Evolutionary conservation across 1,140 invertebrate genomes (phyloP).

Genomic region (Drosophila asahinai): DNA sequence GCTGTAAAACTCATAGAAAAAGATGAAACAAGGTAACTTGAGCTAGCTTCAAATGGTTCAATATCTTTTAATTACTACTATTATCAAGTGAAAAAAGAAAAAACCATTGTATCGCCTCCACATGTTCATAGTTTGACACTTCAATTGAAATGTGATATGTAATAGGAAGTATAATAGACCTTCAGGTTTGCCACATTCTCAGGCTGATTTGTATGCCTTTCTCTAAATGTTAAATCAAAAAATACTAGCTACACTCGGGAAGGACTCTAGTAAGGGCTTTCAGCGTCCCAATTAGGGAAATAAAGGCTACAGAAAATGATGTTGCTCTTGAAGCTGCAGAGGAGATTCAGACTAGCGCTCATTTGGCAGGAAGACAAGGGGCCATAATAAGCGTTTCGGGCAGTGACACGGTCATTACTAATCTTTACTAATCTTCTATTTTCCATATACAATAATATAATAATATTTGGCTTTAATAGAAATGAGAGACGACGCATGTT

Average conservation of each 20-base stretch:
- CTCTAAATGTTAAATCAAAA: background rate
- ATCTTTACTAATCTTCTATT: slow-evolving; percentile 8
- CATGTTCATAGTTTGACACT: background rate
- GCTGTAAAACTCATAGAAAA: too few relatives aligned
- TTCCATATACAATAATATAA: slow-evolving; percentile 17
- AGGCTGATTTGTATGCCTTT: background rate
- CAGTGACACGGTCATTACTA: slow-evolving; percentile 20
- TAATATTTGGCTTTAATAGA: slow-evolving; percentile 8
- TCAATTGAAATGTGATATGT: slow-evolving; percentile 10
- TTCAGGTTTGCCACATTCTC: background rate
- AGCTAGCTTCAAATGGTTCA: background rate
- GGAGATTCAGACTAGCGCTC: slow-evolving; percentile 16
- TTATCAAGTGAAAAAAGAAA: background rate
- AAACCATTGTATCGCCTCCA: background rate
- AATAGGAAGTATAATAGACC: background rate
- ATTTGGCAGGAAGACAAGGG: slow-evolving; percentile 24
- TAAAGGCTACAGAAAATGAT: slow-evolving; percentile 2
- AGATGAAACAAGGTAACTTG: too few relatives aligned
- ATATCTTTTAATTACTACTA: background rate
- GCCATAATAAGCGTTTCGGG: slow-evolving; percentile 24
- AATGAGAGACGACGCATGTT: slow-evolving; percentile 7
- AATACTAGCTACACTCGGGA: background rate
- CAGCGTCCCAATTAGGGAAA: background rate
- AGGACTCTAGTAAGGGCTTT: slow-evolving; percentile 8
- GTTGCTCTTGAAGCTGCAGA: slow-evolving; percentile 10